A percentile compares a stretch with the other conserved stretches of the same genome.
Conservation (phyloP, 2,113 vertebrate species). For the Alectura lathami region DNA sequence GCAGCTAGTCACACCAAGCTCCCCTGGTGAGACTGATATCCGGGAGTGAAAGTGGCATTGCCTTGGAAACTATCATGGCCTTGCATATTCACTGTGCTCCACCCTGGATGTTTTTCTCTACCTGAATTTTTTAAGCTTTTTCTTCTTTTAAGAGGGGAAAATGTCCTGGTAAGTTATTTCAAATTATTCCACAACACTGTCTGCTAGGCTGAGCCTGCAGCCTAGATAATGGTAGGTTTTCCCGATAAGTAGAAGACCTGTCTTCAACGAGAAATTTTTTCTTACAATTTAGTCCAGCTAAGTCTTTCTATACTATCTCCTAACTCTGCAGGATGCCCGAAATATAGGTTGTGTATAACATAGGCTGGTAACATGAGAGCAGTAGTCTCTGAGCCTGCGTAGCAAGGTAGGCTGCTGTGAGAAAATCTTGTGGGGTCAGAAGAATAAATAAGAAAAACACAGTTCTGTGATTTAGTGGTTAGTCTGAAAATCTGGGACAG, state of each 20-base stretch:
- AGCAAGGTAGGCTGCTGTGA: background rate
- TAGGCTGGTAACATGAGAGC: background rate
- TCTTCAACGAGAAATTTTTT: background rate
- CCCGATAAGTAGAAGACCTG: background rate
- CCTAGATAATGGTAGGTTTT: background rate
- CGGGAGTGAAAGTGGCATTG: no score
- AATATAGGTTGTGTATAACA: background rate
- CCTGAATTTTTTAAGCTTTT: no score
- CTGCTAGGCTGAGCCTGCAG: background rate
- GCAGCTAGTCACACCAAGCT: no score
- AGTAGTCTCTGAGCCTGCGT: background rate
- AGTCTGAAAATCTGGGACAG: slow-evolving; percentile 2
- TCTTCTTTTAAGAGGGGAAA: no score
- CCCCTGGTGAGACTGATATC: no score
- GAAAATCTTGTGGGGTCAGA: background rate
- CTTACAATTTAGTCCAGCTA: background rate
- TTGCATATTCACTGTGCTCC: no score
- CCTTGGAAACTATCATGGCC: no score
- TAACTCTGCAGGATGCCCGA: background rate
- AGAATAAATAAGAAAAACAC: background rate
- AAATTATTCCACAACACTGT: no score
- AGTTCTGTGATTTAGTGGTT: background rate
- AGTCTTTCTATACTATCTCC: background rate
- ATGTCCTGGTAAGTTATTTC: no score
- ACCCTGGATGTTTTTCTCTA: no score